phyloP scores from a whole-genome alignment of 2,797 vertebrate genomes.

The Coregonus suidteri region DNA sequence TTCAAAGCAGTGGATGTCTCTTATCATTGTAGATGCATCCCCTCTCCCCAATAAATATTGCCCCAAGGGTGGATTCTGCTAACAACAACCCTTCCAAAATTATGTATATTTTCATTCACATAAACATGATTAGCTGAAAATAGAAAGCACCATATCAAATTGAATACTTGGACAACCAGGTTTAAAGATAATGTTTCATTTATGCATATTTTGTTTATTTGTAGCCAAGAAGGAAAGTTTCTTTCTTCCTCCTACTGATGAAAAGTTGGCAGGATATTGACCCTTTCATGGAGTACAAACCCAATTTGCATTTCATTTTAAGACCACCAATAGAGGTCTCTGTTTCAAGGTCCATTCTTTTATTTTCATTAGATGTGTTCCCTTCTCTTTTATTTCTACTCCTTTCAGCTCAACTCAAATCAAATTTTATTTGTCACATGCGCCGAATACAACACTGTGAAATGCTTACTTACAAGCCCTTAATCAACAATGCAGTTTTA shows the following conservation, averaged over 20 bases:
- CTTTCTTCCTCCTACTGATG: not conserved
- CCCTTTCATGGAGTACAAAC: not conserved
- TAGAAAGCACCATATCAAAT: not conserved
- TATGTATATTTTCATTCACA: not conserved
- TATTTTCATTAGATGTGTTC: not conserved
- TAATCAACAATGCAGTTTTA: too few species aligned
- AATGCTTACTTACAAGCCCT: too few species aligned
- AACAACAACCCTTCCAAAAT: not conserved
- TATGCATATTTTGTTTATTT: not conserved
- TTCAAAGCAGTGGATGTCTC: not conserved
- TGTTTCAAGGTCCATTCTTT: not conserved
- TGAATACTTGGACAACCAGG: not conserved
- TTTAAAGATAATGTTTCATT: not conserved
- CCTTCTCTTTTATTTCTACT: not conserved
- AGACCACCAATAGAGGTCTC: not conserved
- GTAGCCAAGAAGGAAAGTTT: not conserved
- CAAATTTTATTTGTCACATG: too few species aligned
- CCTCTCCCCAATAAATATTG: not conserved
- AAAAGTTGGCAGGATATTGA: not conserved
- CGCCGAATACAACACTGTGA: too few species aligned
- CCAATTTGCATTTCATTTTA: not conserved
- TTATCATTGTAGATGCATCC: not conserved
- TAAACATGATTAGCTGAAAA: not conserved
- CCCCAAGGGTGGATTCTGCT: not conserved
- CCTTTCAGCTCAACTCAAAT: not conserved